These are phyloP conservation scores for Mythimna pallens DNA, from an alignment of 2,888 invertebrate species.

Conservation along the genomic window DNA sequence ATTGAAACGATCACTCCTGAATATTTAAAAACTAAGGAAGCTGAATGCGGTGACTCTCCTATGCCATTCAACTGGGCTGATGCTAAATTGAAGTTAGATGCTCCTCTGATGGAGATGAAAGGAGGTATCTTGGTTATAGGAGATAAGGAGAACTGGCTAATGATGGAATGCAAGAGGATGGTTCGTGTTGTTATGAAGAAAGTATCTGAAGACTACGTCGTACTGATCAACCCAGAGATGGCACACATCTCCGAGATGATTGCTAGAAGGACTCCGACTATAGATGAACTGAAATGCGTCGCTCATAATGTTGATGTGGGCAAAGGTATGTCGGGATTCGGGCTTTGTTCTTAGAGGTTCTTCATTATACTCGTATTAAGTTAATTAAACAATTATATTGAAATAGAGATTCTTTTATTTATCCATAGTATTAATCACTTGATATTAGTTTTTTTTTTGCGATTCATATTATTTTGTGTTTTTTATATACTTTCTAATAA, in stretches of 20 bases:
- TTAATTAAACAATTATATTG: neutral
- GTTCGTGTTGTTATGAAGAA: slow-evolving; percentile 32
- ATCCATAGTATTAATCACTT: neutral
- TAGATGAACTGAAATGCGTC: slow-evolving; percentile 50
- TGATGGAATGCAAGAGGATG: slow-evolving; percentile 40
- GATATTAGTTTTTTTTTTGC: neutral
- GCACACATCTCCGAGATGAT: slow-evolving; percentile 36
- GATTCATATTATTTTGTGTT: no score
- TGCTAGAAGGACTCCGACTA: slow-evolving; percentile 9
- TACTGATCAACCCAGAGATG: slow-evolving; percentile 47
- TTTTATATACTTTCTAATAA: no score
- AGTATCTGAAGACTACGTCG: slow-evolving; percentile 47
- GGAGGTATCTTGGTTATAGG: slow-evolving; percentile 46
- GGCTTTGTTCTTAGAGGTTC: slow-evolving; percentile 12
- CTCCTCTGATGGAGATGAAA: slow-evolving; percentile 32
- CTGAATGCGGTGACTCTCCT: slow-evolving; percentile 24
- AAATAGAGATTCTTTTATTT: neutral
- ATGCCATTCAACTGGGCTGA: slow-evolving; percentile 51
- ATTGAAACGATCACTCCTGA: slow-evolving; percentile 28
- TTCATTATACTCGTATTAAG: neutral
- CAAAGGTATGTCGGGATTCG: slow-evolving; percentile 20
- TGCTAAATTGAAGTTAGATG: slow-evolving; percentile 41
- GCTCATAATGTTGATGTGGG: slow-evolving; percentile 52
- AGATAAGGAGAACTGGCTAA: slow-evolving; percentile 47
- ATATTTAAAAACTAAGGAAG: slow-evolving; percentile 23